Evolutionary conservation across 2,888 invertebrate genomes (phyloP).

Genomic region (Dermolepida albohirtum): DNA sequence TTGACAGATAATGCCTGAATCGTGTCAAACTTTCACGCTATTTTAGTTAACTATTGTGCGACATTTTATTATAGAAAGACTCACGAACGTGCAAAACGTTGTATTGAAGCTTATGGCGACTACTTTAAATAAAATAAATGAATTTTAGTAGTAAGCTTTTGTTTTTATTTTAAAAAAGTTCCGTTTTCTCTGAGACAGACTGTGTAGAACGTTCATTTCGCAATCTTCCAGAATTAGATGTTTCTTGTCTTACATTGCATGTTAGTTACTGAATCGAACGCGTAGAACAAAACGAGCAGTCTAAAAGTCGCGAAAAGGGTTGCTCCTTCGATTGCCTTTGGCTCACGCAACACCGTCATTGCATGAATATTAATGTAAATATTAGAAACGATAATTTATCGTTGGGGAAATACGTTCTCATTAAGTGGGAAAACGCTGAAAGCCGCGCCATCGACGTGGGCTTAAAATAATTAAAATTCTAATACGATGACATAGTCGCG

Average conservation of each 20-base stretch:
- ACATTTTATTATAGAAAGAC: too few relatives aligned
- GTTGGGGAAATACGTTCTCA: conserved; percentile 41
- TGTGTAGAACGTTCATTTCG: too few relatives aligned
- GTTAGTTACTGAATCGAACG: neutral
- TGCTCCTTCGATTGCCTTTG: conserved; percentile 8
- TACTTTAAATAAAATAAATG: too few relatives aligned
- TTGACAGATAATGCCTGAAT: too few relatives aligned
- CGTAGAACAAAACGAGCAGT: conserved; percentile 3
- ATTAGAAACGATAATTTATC: conserved; percentile 42
- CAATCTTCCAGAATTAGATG: neutral
- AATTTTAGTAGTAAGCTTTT: too few relatives aligned
- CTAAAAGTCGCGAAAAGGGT: conserved; percentile 38
- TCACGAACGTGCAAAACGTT: too few relatives aligned
- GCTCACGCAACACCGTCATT: conserved; percentile 34
- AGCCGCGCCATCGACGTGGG: conserved; percentile 38
- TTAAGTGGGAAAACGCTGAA: conserved; percentile 36
- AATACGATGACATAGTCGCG: conserved; percentile 44
- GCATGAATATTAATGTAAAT: conserved; percentile 46
- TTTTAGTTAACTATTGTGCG: too few relatives aligned
- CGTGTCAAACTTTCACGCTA: too few relatives aligned
- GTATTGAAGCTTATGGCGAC: too few relatives aligned
- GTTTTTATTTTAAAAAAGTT: too few relatives aligned
- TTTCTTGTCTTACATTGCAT: neutral
- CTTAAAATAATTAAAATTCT: conserved; percentile 51
- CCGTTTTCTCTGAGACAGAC: too few relatives aligned